Conservation (phyloP, 2,888 invertebrate genomes). For the Agrilus mali region DNA sequence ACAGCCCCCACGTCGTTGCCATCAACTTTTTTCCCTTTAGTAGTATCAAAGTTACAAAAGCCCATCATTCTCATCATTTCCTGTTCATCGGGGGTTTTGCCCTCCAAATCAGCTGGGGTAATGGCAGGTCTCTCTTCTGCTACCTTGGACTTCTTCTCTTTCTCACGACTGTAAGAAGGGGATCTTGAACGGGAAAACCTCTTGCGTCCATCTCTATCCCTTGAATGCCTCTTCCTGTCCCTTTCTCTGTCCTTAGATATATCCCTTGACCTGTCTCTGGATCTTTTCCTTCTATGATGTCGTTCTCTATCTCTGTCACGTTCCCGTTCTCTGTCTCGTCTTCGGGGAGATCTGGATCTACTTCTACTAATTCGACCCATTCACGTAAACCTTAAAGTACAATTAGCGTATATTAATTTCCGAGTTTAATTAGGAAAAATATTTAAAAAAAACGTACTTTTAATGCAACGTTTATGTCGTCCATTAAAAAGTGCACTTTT, state of each 20-base stretch:
- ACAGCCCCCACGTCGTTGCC: constrained; percentile 92
- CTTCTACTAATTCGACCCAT: constrained; percentile 41
- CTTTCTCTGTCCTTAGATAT: constrained; percentile 33
- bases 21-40: constrained; percentile 91
- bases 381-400: constrained; percentile 9
- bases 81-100: constrained; percentile 81
- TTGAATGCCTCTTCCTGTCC: constrained; percentile 34
- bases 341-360: constrained; percentile 37
- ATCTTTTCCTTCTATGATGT: constrained; percentile 31
- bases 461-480: constrained; percentile 5
- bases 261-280: constrained; percentile 25
- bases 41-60: constrained; percentile 89
- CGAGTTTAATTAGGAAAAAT: constrained; percentile 9
- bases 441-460: constrained; percentile 10
- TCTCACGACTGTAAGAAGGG: constrained; percentile 20
- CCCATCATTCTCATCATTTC: constrained; percentile 97
- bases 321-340: constrained; percentile 38
- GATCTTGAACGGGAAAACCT: constrained; percentile 30
- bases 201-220: constrained; percentile 32
- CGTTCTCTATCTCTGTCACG: constrained; percentile 35
- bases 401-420: constrained; percentile 4
- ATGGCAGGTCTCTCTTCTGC: constrained; percentile 49
- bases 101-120: constrained; percentile 76
- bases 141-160: constrained; percentile 19
- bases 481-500: constrained; percentile 12